A percentile compares a stretch with the other conserved stretches of the same genome.
Evolutionary conservation across 2,888 invertebrate species (phyloP).

Genomic region (Ennomos erosarius): DNA sequence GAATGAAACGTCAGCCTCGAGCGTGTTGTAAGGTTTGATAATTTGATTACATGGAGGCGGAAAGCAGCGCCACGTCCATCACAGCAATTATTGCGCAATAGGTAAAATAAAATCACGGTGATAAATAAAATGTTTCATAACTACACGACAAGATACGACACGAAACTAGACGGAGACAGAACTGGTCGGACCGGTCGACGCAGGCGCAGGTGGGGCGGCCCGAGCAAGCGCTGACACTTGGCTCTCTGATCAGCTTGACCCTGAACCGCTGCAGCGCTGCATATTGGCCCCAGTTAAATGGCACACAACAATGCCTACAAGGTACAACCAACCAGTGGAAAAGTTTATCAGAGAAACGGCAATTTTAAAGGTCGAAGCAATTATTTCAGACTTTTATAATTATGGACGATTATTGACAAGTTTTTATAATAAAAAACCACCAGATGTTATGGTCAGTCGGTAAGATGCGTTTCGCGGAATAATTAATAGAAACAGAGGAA

Average conservation of each 20-base stretch:
- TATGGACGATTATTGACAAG: conserved; percentile 31
- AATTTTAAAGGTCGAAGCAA: conserved; percentile 45
- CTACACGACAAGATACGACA: conserved; percentile 53
- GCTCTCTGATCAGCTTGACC: conserved; percentile 54
- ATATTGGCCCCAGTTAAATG: conserved; percentile 43
- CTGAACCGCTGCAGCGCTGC: conserved; percentile 54
- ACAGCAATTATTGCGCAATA: conserved; percentile 67
- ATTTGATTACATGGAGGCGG: conserved; percentile 41
- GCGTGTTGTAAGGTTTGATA: conserved; percentile 30
- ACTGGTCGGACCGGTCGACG: conserved; percentile 68
- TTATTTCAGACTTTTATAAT: conserved; percentile 35
- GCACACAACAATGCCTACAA: background rate
- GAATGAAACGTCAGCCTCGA: conserved; percentile 36
- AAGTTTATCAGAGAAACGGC: conserved; percentile 44
- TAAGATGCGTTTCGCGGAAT: conserved; percentile 16
- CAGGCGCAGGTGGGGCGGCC: conserved; percentile 67
- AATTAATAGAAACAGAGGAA: background rate
- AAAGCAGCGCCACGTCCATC: conserved; percentile 46
- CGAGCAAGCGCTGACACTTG: conserved; percentile 51
- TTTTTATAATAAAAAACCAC: conserved; percentile 28
- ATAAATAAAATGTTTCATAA: conserved; percentile 74
- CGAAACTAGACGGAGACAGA: conserved; percentile 53
- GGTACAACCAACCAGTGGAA: conserved; percentile 33
- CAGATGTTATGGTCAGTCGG: conserved; percentile 8
- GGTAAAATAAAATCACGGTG: conserved; percentile 65